Percentiles rank a stretch among this genome's conserved stretches.
Conservation (phyloP, 2,888 invertebrate genomes). For the Polymixis flavicincta region DNA sequence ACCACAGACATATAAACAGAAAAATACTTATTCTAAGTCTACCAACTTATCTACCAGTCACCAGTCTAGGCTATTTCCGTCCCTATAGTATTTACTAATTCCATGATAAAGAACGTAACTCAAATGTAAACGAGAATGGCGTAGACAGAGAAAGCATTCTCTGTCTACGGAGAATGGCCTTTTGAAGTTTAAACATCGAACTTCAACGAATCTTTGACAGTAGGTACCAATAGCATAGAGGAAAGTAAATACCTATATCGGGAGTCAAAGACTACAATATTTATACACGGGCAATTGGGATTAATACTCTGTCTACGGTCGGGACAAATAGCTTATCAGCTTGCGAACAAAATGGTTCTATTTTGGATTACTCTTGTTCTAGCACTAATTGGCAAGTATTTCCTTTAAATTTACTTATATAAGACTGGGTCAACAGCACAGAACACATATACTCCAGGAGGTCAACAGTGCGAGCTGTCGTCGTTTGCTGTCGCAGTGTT, state of each 20-base stretch:
- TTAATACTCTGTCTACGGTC: too few species aligned
- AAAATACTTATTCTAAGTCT: too few species aligned
- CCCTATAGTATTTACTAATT: slow-evolving; percentile 1
- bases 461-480: background rate
- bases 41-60: too few species aligned
- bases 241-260: too few species aligned
- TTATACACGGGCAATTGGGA: too few species aligned
- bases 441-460: too few species aligned
- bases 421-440: background rate
- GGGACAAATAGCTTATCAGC: background rate
- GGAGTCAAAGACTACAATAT: too few species aligned
- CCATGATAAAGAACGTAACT: background rate
- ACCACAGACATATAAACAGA: too few species aligned
- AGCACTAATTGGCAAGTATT: slow-evolving; percentile 82
- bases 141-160: too few species aligned
- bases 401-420: background rate
- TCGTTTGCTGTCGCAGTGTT: background rate
- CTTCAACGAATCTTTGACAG: slow-evolving; percentile 4
- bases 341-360: slow-evolving; percentile 58
- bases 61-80: background rate
- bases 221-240: too few species aligned
- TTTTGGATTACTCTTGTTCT: slow-evolving; percentile 82
- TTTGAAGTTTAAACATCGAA: background rate
- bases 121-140: background rate
- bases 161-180: too few species aligned